Conservation (phyloP, 2,797 vertebrate species). For the Neolamprologus multifasciatus region DNA sequence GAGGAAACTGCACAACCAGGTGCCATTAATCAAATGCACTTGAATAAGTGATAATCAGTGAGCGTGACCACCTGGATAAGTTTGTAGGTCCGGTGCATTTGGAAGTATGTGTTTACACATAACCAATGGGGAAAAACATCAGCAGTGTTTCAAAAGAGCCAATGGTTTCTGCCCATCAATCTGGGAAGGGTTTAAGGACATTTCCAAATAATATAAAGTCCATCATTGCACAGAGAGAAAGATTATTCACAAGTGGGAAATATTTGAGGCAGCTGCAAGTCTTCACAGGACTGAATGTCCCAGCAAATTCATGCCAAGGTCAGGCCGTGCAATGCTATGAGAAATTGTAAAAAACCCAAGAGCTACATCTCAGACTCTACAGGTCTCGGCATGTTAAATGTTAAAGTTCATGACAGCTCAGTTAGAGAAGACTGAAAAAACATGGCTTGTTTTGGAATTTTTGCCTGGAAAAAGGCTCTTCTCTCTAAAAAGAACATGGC, state of each 20-base stretch:
- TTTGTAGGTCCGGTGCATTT: not conserved
- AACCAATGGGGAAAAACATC: not conserved
- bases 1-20: not conserved
- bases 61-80: not conserved
- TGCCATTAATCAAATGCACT: not conserved
- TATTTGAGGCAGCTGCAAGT: not conserved
- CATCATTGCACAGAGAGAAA: not conserved
- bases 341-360: not conserved
- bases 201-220: not conserved
- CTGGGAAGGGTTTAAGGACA: not conserved
- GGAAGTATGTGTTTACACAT: not conserved
- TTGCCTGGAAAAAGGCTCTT: not conserved
- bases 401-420: not conserved
- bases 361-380: not conserved
- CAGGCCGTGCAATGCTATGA: not conserved
- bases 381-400: not conserved
- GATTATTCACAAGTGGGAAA: not conserved
- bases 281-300: not conserved
- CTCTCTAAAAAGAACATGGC: not conserved
- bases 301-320: not conserved
- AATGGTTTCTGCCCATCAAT: not conserved
- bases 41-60: not conserved
- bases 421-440: not conserved
- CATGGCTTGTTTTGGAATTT: not conserved
- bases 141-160: not conserved